Percentiles rank a stretch among this genome's conserved stretches.
Conservation (phyloP, 2,888 invertebrate genomes). For the Dichetophora obliterata region DNA sequence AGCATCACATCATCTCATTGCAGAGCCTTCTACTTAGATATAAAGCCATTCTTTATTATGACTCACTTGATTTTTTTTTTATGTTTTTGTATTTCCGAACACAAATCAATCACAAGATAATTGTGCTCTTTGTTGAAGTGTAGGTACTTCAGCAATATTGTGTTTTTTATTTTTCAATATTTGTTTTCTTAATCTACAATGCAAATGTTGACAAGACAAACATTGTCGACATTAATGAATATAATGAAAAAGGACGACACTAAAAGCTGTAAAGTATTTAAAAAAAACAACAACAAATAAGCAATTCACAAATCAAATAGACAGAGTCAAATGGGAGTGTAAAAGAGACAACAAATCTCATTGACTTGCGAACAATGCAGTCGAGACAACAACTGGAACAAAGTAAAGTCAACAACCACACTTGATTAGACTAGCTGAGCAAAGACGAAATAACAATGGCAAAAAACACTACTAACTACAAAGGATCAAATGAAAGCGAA, state of each 20-base stretch:
- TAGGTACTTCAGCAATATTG: too few species aligned
- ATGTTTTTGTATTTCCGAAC: too few species aligned
- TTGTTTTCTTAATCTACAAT: conserved; percentile 21
- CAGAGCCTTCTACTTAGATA: neutral
- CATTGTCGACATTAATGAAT: conserved; percentile 18
- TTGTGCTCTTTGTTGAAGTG: too few species aligned
- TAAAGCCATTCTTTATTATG: neutral
- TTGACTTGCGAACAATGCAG: conserved; percentile 34
- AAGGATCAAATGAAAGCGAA: conserved; percentile 10
- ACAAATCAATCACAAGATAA: too few species aligned
- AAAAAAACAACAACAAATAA: conserved; percentile 6
- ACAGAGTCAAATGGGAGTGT: neutral
- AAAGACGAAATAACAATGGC: conserved; percentile 21
- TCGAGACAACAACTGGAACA: conserved; percentile 23
- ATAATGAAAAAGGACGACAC: conserved; percentile 31
- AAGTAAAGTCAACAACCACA: conserved; percentile 30
- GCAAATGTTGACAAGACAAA: conserved; percentile 26
- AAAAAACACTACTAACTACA: neutral
- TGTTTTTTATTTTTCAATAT: neutral
- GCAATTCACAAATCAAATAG: neutral
- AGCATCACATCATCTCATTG: too few species aligned
- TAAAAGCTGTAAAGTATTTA: neutral
- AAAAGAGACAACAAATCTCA: conserved; percentile 27
- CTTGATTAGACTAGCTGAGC: conserved; percentile 34
- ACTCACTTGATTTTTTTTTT: conserved; percentile 1